phyloP scores from a whole-genome alignment of 2,888 invertebrate genomes.

The Ceraclea dissimilis region DNA sequence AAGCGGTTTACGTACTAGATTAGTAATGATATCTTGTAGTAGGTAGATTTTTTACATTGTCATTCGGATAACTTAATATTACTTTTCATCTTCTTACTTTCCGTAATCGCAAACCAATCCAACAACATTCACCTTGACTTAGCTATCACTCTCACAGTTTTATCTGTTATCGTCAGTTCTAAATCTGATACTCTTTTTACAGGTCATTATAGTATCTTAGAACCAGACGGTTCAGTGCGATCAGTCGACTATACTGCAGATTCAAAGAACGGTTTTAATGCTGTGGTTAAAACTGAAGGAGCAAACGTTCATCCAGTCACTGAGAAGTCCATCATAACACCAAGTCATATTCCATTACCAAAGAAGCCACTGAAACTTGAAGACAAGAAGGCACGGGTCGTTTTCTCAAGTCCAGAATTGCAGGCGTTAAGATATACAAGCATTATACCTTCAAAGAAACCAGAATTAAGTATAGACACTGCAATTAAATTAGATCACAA shows the following conservation, averaged over 20 bases:
- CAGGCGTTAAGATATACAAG: constrained; percentile 30
- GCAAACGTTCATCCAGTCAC: constrained; percentile 31
- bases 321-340: constrained; percentile 11
- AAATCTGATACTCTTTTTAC: too few relatives aligned
- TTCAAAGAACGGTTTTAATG: constrained; percentile 50
- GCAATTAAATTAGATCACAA: constrained; percentile 8
- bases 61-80: too few relatives aligned
- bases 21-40: too few relatives aligned
- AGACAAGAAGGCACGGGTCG: constrained; percentile 11
- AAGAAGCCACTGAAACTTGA: constrained; percentile 5
- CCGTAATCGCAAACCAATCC: too few relatives aligned
- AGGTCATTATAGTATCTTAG: constrained; percentile 60
- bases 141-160: too few relatives aligned
- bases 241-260: constrained; percentile 55
- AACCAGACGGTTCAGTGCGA: constrained; percentile 57
- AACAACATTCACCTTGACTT: too few relatives aligned
- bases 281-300: constrained; percentile 49
- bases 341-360: not conserved
- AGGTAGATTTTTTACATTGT: too few relatives aligned
- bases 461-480: not conserved
- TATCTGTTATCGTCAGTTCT: too few relatives aligned
- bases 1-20: too few relatives aligned
- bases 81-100: too few relatives aligned
- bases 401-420: constrained; percentile 29
- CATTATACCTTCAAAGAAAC: constrained; percentile 11